These are phyloP conservation scores for Bhutanitis thaidina DNA, from an alignment of 2,888 invertebrate genomes.

Conservation along the genomic window DNA sequence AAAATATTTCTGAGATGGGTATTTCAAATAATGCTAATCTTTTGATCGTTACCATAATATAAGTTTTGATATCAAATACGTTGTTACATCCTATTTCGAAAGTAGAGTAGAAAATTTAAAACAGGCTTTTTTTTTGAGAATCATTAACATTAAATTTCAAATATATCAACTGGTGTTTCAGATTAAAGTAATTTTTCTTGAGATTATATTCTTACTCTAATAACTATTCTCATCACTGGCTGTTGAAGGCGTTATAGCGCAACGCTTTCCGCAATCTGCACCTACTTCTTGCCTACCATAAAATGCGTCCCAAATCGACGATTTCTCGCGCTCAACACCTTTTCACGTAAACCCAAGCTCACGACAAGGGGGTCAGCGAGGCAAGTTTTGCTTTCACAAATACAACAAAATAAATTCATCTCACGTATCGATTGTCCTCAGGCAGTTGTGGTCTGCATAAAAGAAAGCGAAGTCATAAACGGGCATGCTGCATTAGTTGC, in stretches of 20 bases:
- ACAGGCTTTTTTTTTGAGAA: no score
- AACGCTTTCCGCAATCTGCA: slow-evolving; percentile 7
- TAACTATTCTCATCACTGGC: no score
- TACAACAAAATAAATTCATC: slow-evolving; percentile 78
- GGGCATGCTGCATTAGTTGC: slow-evolving; percentile 41
- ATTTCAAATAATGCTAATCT: no score
- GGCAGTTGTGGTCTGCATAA: slow-evolving; percentile 68
- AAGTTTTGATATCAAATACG: no score
- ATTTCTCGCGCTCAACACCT: slow-evolving; percentile 65
- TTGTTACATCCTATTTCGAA: no score
- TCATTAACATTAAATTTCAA: no score
- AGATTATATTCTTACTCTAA: no score
- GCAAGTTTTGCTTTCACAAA: slow-evolving; percentile 77
- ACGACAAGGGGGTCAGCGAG: slow-evolving; percentile 71
- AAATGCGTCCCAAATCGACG: slow-evolving; percentile 59
- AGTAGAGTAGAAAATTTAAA: no score
- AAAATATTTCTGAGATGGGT: no score
- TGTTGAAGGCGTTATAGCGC: not conserved
- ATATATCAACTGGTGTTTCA: no score
- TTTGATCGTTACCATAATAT: no score
- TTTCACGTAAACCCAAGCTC: slow-evolving; percentile 68
- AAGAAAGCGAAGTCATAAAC: slow-evolving; percentile 75
- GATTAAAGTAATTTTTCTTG: no score
- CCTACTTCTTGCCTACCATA: slow-evolving; percentile 5
- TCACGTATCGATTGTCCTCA: slow-evolving; percentile 79